These are phyloP conservation scores for Xiphophorus birchmanni DNA, from an alignment of 2,797 vertebrate species.

Conservation along the genomic window DNA sequence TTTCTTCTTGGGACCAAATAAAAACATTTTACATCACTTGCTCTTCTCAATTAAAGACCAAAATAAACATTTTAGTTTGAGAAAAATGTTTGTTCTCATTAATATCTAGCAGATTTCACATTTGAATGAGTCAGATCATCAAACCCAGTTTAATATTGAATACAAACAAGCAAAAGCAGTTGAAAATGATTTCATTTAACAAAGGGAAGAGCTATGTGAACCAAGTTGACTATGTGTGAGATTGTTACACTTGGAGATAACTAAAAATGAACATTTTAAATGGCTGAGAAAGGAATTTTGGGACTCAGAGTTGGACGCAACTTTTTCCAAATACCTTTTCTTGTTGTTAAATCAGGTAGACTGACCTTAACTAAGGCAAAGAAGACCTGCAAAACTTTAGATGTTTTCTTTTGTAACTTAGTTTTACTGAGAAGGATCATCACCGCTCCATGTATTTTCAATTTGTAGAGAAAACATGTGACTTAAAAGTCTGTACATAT, in stretches of 20 bases:
- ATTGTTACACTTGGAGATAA: neutral
- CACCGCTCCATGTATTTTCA: neutral
- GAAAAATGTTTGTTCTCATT: neutral
- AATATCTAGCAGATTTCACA: neutral
- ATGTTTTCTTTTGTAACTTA: neutral
- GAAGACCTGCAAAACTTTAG: neutral
- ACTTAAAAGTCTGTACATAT: too few species aligned
- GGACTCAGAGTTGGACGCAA: neutral
- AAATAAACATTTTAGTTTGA: neutral
- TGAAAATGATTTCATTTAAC: neutral
- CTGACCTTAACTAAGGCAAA: neutral
- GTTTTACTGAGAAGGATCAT: neutral
- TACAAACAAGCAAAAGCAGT: neutral
- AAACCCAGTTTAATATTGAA: neutral
- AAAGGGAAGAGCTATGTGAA: neutral
- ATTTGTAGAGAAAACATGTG: neutral
- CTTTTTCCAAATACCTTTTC: neutral
- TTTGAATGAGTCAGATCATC: neutral
- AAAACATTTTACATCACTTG: neutral
- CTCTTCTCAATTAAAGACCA: neutral
- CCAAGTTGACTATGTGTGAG: neutral
- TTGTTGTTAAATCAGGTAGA: neutral
- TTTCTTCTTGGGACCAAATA: neutral
- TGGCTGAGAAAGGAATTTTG: neutral
- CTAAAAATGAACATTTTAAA: neutral